Conservation (phyloP, 2,113 vertebrate species). For the Blennius ocellaris region DNA sequence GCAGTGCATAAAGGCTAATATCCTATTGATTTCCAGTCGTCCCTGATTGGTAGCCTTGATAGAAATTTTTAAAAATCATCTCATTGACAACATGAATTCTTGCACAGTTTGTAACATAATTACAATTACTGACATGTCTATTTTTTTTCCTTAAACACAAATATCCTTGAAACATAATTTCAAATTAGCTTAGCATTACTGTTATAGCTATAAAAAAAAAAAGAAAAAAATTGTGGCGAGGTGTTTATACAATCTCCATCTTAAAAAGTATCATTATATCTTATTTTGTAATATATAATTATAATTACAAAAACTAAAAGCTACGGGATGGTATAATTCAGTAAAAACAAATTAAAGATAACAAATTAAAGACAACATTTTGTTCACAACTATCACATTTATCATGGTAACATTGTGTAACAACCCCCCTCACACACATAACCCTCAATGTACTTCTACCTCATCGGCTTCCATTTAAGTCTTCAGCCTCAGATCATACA, state of each 20-base stretch:
- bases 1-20: constrained; percentile 36
- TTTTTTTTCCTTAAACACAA: constrained; percentile 19
- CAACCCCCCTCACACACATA: no score
- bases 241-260: neutral
- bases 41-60: constrained; percentile 36
- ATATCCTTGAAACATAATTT: neutral
- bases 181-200: neutral
- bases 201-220: no score
- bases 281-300: no score
- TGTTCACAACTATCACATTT: no score
- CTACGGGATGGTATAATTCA: no score
- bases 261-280: no score
- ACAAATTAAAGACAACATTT: no score
- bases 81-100: constrained; percentile 30
- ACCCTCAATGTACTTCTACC: no score
- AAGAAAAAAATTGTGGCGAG: neutral
- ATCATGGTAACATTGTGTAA: neutral
- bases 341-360: no score
- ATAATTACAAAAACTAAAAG: no score
- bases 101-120: neutral
- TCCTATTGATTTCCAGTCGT: constrained; percentile 45
- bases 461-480: neutral
- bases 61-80: constrained; percentile 17
- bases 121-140: neutral
- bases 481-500: neutral